Base-by-base conservation (phyloP, 2,888 invertebrate species). In the Dolichomitus sp. region DNA sequence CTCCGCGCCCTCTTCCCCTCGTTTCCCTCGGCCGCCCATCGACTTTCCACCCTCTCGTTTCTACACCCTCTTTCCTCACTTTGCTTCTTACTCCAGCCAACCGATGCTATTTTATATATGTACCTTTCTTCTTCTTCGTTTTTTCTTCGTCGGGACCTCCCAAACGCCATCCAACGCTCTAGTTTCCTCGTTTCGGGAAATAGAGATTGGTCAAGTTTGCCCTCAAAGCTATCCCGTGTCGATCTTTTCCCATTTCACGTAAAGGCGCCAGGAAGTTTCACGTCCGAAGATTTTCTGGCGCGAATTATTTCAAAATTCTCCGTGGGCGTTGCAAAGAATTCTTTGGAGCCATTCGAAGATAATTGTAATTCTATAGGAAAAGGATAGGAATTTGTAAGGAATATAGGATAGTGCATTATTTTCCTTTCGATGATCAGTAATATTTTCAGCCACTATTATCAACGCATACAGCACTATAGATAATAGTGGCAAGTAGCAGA, bases 21-120 rank as follows among this genome's bases (percentile, higher is more conserved):
- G 37, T 74, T 73, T 80, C 70, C 45, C 84, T 61, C 80, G 72
- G 78, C 83, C 74, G 78, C 85, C 85, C 87, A 86, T 86, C 86
- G 84, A 84, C 87, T 86, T 87, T 88, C 84, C 85, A 83, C 87
- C 84, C 80, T 68, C 70, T 61, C 81, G 66, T 69, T 52, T 74
- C 37, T 57, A 45, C 68, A 61, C 50, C 65, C 54, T 54, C 33
- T 70, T 54, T 37, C 61, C 69, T 68, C 81, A 12, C 33, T 66
- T 50, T 65, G 42, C 33, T 42, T 27, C 70, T 78, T 54, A 42
- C 72, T 59, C 17, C 48, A 14, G 6, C n/a, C 54, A 63, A 50
- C 72, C 23, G 40, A 17, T n/a, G 52, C 63, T 50, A 54, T 45
- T 82, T 61, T 48, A 40, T 52, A 68, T 42, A 80, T 52, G 74